These are phyloP conservation scores for Esox masquinongy DNA, from an alignment of 2,797 vertebrate species.

Conservation along the genomic window DNA sequence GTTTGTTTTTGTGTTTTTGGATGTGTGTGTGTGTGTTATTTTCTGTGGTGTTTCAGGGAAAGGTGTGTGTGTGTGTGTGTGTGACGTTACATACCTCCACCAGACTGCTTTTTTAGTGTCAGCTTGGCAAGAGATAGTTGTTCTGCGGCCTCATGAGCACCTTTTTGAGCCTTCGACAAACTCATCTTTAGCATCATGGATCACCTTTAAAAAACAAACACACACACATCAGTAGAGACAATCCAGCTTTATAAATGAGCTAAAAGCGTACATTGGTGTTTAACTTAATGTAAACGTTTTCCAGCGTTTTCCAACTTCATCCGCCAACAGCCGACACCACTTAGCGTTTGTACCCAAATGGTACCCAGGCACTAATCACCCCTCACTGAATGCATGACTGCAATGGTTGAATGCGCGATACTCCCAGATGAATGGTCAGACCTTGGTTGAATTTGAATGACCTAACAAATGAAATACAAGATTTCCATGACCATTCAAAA, in stretches of 20 bases:
- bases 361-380: no score
- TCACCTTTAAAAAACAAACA: constrained; percentile 39
- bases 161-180: constrained; percentile 49
- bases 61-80: constrained; percentile 5
- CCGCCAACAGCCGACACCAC: no score
- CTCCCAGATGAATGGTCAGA: no score
- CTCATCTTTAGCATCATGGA: constrained; percentile 37
- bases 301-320: no score
- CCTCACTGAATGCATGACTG: no score
- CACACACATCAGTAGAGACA: neutral
- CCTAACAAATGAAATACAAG: no score
- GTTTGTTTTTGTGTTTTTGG: no score
- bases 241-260: neutral
- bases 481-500: no score
- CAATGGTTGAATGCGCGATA: no score
- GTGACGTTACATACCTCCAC: constrained; percentile 27
- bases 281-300: no score
- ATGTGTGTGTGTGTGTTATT: neutral
- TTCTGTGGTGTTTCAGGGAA: neutral
- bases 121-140: constrained; percentile 47
- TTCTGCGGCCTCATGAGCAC: constrained; percentile 47
- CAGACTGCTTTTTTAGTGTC: constrained; percentile 43
- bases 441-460: no score
- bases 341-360: no score
- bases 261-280: neutral